A percentile compares a stretch with the other conserved stretches of the same genome.
These are phyloP conservation scores for Melanotaenia parkinsoni DNA, from an alignment of 2,797 vertebrate genomes.

Conservation along the genomic window DNA sequence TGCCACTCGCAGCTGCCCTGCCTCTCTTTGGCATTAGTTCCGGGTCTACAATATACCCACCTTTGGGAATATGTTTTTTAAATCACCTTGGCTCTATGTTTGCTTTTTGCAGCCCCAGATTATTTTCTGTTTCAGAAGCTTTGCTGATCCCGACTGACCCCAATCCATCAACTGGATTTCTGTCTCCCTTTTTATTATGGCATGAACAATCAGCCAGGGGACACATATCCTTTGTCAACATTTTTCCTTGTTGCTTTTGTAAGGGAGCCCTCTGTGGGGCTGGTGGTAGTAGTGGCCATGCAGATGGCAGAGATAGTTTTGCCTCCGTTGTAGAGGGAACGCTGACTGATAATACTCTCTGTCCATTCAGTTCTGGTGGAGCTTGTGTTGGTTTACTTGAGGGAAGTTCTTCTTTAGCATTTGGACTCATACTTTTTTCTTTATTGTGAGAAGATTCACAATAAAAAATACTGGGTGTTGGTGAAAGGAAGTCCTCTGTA, in stretches of 20 bases:
- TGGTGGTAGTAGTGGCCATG: not conserved
- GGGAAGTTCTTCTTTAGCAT: not conserved
- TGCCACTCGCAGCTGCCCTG: not conserved
- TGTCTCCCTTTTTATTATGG: constrained; percentile 4
- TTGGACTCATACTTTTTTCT: not conserved
- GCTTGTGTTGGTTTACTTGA: not conserved
- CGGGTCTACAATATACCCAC: constrained; percentile 4
- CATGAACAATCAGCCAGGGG: constrained; percentile 3
- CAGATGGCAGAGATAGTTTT: not conserved
- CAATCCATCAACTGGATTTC: not conserved
- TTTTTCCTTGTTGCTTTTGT: not conserved
- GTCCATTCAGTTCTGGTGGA: too few species aligned
- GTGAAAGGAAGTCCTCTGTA: not conserved
- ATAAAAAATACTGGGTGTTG: not conserved
- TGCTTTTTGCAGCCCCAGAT: not conserved
- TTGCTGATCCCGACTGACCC: not conserved
- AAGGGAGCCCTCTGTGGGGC: not conserved
- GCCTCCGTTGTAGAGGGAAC: not conserved
- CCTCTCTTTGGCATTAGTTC: constrained; percentile 3
- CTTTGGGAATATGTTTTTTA: not conserved
- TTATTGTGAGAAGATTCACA: not conserved
- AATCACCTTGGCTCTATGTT: too few species aligned
- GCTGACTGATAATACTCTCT: too few species aligned
- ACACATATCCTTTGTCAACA: not conserved
- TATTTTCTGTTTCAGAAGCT: not conserved